Evolutionary conservation across 2,113 vertebrate genomes (phyloP).

Genomic region (Ursus arctos): DNA sequence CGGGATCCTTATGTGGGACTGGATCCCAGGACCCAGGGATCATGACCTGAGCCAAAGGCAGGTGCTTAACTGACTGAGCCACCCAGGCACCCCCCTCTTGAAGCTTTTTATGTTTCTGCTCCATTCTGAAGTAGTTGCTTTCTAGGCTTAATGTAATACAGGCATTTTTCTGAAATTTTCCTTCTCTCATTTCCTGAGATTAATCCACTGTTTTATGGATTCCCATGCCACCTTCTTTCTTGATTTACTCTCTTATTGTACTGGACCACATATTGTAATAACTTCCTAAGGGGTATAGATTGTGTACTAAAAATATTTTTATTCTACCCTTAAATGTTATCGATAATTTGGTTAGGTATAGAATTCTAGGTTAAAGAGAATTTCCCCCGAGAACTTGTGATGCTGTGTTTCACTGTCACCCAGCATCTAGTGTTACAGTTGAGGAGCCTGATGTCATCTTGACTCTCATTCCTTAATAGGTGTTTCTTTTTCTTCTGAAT

Average conservation of each 20-base stretch:
- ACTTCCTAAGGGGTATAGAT: not conserved
- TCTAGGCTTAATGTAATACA: not conserved
- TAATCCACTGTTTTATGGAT: not conserved
- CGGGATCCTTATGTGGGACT: no score
- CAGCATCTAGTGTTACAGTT: not conserved
- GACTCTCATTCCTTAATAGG: not conserved
- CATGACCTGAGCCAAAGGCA: no score
- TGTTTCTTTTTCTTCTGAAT: not conserved
- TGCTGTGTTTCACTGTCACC: not conserved
- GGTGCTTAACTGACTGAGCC: no score
- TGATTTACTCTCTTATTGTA: not conserved
- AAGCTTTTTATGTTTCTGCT: not conserved
- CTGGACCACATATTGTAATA: not conserved
- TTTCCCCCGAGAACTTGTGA: not conserved
- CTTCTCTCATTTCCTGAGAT: not conserved
- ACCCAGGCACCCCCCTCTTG: not conserved
- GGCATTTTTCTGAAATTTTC: not conserved
- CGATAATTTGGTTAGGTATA: not conserved
- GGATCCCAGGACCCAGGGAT: no score
- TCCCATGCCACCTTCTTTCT: not conserved
- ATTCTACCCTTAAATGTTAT: not conserved
- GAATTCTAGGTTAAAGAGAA: conserved; percentile 21
- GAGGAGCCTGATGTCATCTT: not conserved
- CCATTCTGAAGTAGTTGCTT: not conserved
- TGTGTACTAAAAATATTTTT: not conserved